Evolutionary conservation across 2,888 invertebrate genomes (phyloP), one percentile per base, ranked within the genome.

Genomic region (Ormyrus thymus): DNA sequence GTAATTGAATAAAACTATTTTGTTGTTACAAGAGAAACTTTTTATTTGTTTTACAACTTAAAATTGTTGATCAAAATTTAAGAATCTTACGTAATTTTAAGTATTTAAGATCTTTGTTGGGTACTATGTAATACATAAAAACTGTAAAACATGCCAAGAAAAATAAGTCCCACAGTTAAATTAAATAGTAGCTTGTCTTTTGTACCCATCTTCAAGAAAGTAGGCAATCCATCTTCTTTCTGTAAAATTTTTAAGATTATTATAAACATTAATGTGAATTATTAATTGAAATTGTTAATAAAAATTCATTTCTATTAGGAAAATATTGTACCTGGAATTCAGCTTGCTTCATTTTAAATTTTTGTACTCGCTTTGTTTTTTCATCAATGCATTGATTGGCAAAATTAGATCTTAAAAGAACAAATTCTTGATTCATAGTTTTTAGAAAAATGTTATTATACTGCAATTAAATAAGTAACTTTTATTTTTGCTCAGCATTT

Each of bases 191-290:
- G 83, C 80, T 84, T 90, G 82, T 93, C 93, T 7, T 89, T 74
- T 1, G 92, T 88, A 66, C 93, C 93, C 48, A 91, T 92, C 86
- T 93, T 93, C 84, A 93, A 87, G 90, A 92, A 92, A 4, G 93
- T 91, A 0, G 93, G 93, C 6, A 91, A 84, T 81, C 92, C 92
- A 89, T 93, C 92, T 7, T 93, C 92, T 89, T 91, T 90, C 93
- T 93, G 90, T 65, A 89, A 90, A 80, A 56, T 29, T 29, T 51
- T 9, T 50, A 15, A 50, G n/a, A 29, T 65, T 50, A 78, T 88
- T 79, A 61, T 8, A 71, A 6, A 43, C 6, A 79, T 50, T 6
- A 50, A 10, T 29, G n/a, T n/a, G n/a, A n/a, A n/a, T n/a, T n/a
- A n/a, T n/a, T n/a, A n/a, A n/a, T n/a, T n/a, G n/a, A 4, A 29